These are phyloP conservation scores for Lepetodrilus schrolli DNA, from an alignment of 2,888 invertebrate genomes.

Conservation along the genomic window DNA sequence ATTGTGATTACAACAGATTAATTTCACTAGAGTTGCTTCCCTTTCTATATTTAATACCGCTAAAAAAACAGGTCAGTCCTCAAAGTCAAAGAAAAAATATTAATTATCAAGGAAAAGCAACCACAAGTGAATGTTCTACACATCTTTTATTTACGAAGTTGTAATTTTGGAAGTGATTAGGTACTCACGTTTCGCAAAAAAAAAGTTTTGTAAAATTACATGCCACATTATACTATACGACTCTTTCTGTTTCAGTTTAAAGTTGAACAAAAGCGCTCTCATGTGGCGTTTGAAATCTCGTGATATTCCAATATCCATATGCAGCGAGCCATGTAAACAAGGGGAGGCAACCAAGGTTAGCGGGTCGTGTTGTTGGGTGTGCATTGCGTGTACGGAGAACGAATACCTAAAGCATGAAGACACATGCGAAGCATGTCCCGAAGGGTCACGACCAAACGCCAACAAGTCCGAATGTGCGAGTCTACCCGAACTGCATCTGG, in stretches of 20 bases:
- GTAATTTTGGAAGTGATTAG: too few species aligned
- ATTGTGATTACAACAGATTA: too few species aligned
- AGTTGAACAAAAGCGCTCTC: constrained; percentile 53
- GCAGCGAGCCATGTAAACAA: constrained; percentile 80
- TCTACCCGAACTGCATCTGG: constrained; percentile 79
- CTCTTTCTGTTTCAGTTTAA: constrained; percentile 49
- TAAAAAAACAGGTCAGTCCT: too few species aligned
- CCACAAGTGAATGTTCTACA: too few species aligned
- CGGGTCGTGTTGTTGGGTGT: constrained; percentile 83
- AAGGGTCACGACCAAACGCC: constrained; percentile 81
- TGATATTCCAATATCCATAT: constrained; percentile 79
- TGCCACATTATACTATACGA: too few species aligned
- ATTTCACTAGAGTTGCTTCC: too few species aligned
- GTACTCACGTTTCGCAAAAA: too few species aligned
- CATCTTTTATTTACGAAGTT: too few species aligned
- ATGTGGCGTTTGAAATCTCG: constrained; percentile 57
- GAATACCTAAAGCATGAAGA: constrained; percentile 75
- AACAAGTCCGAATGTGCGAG: constrained; percentile 77
- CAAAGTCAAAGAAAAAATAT: too few species aligned
- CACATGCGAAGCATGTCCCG: constrained; percentile 79
- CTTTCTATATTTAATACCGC: too few species aligned
- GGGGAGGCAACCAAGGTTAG: constrained; percentile 78
- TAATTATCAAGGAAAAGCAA: too few species aligned
- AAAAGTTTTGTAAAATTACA: too few species aligned
- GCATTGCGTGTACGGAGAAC: constrained; percentile 81